Evolutionary conservation across 92 coral and sea anemone species (phyloP), one percentile per base, ranked within the genome.

Genomic region (Pocillopora meandrina): DNA sequence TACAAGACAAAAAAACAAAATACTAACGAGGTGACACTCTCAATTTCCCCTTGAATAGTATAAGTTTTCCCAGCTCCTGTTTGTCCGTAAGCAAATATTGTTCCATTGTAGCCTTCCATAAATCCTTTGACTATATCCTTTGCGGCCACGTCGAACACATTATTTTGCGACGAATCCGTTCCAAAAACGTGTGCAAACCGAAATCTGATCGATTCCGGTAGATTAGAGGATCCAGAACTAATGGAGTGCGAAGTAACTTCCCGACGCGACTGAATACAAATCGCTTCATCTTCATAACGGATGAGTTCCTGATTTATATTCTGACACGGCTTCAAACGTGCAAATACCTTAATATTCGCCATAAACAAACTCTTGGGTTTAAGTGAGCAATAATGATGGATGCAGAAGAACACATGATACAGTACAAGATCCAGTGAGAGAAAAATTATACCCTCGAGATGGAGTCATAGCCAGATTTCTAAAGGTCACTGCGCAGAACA

Each of bases 281-380:
- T 76, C 57, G 83, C 72, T 35, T 74, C 66, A 65, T 83, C 95
- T 77, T 89, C 82, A 67, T 71, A 57, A 35, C 47, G 68, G 75
- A 86, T 82, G 18, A 88, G 70, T 35, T 42, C 75, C 8, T 82
- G 80, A 17, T 67, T 82, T 19, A 71, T 71, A 82, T 66, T 70
- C 73, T 82, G 75, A 66, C 86, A 88, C 16, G 92, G 95, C 65
- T 78, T 77, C 20, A 89, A 65, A 71, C 95, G 74, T 49, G 87
- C 95, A 81, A 85, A 89, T 56, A 91, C 95, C 85, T 91, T 88
- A 16, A 91, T 89, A 47, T 90, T 91, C 20, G 95, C 92, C 95
- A 91, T 91, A 74, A 78, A 78, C 83, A 80, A 80, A 17, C 76
- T 57, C 76, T 80, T 49, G 34, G 84, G 9, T 17, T 70, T n/a